These are phyloP conservation scores for Drosophila hydei DNA, from an alignment of 1,140 invertebrate species.

Conservation along the genomic window DNA sequence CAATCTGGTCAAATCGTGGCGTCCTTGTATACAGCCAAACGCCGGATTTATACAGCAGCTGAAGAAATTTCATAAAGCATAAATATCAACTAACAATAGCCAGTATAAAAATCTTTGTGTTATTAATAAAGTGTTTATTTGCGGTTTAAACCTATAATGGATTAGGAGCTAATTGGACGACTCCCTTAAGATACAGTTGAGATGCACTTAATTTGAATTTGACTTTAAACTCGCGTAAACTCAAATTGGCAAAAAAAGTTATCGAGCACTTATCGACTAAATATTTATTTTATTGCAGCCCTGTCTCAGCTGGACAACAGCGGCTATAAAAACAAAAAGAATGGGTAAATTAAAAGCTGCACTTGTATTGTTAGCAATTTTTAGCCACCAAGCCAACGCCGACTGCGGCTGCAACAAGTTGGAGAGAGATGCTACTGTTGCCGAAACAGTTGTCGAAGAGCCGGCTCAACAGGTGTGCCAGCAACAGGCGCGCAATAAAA, in stretches of 20 bases:
- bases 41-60: slow-evolving; percentile 91
- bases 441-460: not conserved
- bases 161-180: too few relatives aligned
- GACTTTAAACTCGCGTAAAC: not conserved
- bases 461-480: slow-evolving; percentile 58
- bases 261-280: not conserved
- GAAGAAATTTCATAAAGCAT: slow-evolving; percentile 36
- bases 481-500: slow-evolving; percentile 39
- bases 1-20: slow-evolving; percentile 87
- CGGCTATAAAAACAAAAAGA: not conserved
- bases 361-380: slow-evolving; percentile 8
- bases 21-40: slow-evolving; percentile 91
- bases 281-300: not conserved
- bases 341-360: slow-evolving; percentile 11
- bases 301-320: slow-evolving; percentile 13
- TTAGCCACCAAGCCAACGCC: not conserved
- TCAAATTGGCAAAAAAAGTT: not conserved
- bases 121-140: slow-evolving; percentile 6
- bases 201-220: not conserved
- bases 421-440: slow-evolving; percentile 30
- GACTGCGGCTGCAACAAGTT: slow-evolving; percentile 72
- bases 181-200: too few relatives aligned
- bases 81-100: not conserved
- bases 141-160: too few relatives aligned
- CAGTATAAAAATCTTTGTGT: slow-evolving; percentile 1